A percentile compares a stretch with the other conserved stretches of the same genome.
Conservation (phyloP, 1,140 invertebrate genomes). For the Cyclargus thomasi region DNA sequence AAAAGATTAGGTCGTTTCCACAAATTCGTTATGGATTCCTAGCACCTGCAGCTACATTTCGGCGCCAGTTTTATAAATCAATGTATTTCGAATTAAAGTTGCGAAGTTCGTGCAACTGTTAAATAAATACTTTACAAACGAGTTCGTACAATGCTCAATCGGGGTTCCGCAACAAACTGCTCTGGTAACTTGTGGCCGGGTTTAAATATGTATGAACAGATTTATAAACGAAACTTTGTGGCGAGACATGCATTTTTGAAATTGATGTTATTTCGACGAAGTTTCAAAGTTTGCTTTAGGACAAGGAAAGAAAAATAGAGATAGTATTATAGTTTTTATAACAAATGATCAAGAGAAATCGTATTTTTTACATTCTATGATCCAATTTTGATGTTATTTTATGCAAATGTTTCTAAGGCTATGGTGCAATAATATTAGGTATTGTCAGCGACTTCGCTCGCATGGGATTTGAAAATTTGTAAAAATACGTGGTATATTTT, state of each 20-base stretch:
- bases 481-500: no score
- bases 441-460: no score
- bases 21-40: no score
- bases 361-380: no score
- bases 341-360: no score
- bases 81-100: neutral
- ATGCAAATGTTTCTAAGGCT: no score
- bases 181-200: neutral
- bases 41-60: neutral
- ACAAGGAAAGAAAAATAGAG: no score
- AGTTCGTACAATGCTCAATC: neutral
- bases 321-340: no score
- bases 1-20: no score
- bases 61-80: neutral
- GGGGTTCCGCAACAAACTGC: neutral
- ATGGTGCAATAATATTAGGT: no score
- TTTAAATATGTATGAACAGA: constrained; percentile 9
- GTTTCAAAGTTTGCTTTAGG: neutral
- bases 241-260: neutral
- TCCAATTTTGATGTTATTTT: no score
- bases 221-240: constrained; percentile 2
- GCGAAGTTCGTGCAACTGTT: neutral
- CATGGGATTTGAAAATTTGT: no score
- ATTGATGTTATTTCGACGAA: neutral
- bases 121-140: constrained; percentile 8